Evolutionary conservation across 2,888 invertebrate species (phyloP).

Genomic region (Acanthacorydalis orientalis): DNA sequence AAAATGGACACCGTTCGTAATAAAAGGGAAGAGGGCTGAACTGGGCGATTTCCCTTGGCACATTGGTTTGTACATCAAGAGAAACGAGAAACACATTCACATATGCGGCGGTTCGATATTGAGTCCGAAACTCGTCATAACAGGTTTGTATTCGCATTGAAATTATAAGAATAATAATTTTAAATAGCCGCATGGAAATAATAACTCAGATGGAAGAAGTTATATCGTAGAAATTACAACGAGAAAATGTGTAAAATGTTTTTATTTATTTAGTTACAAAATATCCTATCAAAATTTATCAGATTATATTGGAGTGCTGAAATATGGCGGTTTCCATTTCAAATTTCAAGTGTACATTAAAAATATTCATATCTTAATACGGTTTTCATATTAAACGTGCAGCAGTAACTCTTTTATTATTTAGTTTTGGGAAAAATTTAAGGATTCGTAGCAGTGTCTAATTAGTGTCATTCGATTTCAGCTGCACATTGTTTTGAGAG

Average conservation of each 20-base stretch:
- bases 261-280: too few relatives aligned
- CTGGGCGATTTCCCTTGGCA: slow-evolving; percentile 3
- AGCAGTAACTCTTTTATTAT: too few relatives aligned
- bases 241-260: too few relatives aligned
- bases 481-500: slow-evolving; percentile 3
- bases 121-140: not conserved
- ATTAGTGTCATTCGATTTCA: not conserved
- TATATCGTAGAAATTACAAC: too few relatives aligned
- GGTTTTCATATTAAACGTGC: not conserved
- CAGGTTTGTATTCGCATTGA: not conserved
- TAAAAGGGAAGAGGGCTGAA: not conserved
- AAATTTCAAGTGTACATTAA: too few relatives aligned
- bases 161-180: not conserved
- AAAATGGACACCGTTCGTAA: not conserved
- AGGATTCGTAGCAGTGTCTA: too few relatives aligned
- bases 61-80: not conserved
- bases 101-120: slow-evolving; percentile 2
- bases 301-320: too few relatives aligned
- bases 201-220: not conserved
- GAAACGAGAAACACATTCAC: not conserved
- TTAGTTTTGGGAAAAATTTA: too few relatives aligned
- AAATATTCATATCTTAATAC: too few relatives aligned
- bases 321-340: too few relatives aligned
- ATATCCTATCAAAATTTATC: too few relatives aligned
- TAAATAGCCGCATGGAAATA: not conserved